Evolutionary conservation across 2,888 invertebrate species (phyloP).

Genomic region (Schizotus pectinicornis): DNA sequence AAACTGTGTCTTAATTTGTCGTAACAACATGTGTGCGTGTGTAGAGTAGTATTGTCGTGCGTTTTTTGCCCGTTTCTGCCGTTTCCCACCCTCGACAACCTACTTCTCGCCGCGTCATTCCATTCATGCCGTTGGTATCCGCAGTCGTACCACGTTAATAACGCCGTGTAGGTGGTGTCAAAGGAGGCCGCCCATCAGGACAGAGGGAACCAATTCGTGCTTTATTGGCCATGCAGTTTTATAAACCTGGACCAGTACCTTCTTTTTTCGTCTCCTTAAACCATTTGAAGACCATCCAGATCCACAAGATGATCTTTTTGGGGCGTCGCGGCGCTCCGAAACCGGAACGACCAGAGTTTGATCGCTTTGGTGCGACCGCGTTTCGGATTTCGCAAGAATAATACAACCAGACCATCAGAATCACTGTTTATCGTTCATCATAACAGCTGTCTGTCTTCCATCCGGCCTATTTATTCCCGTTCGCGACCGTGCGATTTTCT

Average conservation of each 20-base stretch:
- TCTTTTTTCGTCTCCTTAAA: no score
- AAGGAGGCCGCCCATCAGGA: no score
- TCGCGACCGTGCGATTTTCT: slow-evolving; percentile 33
- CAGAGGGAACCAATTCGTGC: no score
- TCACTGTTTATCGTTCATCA: slow-evolving; percentile 38
- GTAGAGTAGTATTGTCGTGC: slow-evolving; percentile 32
- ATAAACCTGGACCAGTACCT: no score
- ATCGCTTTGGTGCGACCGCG: slow-evolving; percentile 12
- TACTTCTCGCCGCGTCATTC: no score
- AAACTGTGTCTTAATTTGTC: slow-evolving; percentile 32
- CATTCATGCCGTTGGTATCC: no score
- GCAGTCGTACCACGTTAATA: no score
- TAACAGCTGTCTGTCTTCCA: slow-evolving; percentile 46
- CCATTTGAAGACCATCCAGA: no score
- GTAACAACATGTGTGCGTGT: slow-evolving; percentile 39
- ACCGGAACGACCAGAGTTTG: slow-evolving; percentile 6
- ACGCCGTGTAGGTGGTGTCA: no score
- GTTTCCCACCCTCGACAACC: slow-evolving; percentile 36
- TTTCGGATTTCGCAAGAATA: slow-evolving; percentile 25
- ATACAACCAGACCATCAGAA: slow-evolving; percentile 23
- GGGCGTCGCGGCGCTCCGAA: background rate
- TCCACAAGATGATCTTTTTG: no score
- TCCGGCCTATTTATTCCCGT: slow-evolving; percentile 42
- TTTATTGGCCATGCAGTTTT: no score
- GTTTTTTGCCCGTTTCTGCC: slow-evolving; percentile 31